Evolutionary conservation across 2,888 invertebrate genomes (phyloP).

Genomic region (Lordiphosa andalusiaca): DNA sequence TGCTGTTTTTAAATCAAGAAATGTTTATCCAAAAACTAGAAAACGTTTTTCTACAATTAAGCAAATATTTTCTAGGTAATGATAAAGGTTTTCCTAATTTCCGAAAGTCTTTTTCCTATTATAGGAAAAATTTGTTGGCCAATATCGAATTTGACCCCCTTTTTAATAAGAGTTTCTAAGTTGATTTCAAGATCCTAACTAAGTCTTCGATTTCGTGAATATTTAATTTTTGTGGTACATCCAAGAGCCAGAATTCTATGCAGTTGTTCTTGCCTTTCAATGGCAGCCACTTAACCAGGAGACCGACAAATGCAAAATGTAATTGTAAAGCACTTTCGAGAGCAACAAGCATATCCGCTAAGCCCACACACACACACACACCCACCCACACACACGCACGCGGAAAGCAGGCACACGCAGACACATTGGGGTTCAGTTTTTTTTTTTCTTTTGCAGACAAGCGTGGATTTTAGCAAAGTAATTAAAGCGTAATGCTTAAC

Average conservation of each 20-base stretch:
- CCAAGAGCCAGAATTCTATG: background rate
- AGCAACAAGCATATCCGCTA: constrained; percentile 48
- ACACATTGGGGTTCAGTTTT: constrained; percentile 2
- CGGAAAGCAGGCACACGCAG: constrained; percentile 3
- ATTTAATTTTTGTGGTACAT: no score
- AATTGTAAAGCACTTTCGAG: constrained; percentile 59
- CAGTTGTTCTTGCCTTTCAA: background rate
- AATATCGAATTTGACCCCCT: no score
- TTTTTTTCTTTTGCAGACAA: constrained; percentile 39
- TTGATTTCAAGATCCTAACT: no score
- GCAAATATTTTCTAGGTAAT: no score
- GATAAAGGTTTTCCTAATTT: no score
- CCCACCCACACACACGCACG: constrained; percentile 9
- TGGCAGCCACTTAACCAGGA: background rate
- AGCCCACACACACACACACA: constrained; percentile 16
- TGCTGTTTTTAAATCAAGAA: no score
- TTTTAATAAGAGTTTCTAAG: no score
- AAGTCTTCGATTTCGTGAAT: no score
- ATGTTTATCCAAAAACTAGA: no score
- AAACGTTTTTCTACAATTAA: no score
- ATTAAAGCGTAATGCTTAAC: constrained; percentile 65
- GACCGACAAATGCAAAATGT: constrained; percentile 25
- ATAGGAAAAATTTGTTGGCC: no score
- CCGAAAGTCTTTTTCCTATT: no score
- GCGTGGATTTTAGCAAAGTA: constrained; percentile 66